These are phyloP conservation scores for Acromyrmex heyeri DNA, from an alignment of 1,140 invertebrate genomes.

Conservation along the genomic window DNA sequence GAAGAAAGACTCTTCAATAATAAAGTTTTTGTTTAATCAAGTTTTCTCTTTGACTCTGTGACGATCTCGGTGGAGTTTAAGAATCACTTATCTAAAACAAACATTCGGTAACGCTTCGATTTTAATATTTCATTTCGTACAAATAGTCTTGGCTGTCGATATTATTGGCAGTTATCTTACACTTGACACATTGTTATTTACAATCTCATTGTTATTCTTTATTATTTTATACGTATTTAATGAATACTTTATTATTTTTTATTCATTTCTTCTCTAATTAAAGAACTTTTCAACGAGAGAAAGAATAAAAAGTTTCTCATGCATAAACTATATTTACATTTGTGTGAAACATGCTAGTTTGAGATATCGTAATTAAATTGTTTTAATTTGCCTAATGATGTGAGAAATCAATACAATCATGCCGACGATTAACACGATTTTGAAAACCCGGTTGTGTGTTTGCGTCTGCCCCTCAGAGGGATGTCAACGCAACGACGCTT, in stretches of 20 bases:
- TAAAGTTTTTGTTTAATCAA: slow-evolving; percentile 13
- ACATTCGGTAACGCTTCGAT: background rate
- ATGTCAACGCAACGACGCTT: slow-evolving; percentile 23
- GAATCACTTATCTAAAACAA: slow-evolving; percentile 30
- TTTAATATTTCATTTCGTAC: background rate
- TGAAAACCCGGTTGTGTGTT: background rate
- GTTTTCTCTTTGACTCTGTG: background rate
- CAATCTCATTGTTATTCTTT: background rate
- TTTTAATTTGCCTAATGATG: background rate
- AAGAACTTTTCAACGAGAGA: background rate
- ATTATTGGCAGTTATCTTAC: background rate
- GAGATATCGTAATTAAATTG: background rate
- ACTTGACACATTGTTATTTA: background rate
- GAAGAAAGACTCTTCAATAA: slow-evolving; percentile 14
- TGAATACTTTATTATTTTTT: background rate
- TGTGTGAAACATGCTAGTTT: background rate
- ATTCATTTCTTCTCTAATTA: background rate
- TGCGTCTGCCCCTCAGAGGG: background rate
- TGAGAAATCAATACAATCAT: background rate
- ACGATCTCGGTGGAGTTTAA: background rate
- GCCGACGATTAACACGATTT: background rate
- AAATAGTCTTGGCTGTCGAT: background rate
- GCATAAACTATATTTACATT: background rate
- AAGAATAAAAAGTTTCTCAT: background rate
- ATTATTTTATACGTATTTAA: background rate